Evolutionary conservation across 2,797 vertebrate species (phyloP).

Genomic region (Pitangus sulphuratus): DNA sequence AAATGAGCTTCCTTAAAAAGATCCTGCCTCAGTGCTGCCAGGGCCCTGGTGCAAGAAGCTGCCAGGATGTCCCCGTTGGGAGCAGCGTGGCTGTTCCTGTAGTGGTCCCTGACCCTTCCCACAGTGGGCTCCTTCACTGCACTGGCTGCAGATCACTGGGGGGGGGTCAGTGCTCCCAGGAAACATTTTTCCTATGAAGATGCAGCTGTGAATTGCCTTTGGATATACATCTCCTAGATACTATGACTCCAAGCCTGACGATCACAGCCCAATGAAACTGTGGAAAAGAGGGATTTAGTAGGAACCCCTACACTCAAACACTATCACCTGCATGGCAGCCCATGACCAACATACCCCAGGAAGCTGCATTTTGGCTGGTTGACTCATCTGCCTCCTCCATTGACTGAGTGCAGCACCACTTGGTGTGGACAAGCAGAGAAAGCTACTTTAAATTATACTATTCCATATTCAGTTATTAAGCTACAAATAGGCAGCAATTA

Average conservation of each 20-base stretch:
- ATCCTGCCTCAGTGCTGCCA: not conserved
- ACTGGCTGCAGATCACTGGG: not conserved
- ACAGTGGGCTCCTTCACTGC: not conserved
- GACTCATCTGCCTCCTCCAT: not conserved
- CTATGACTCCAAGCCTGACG: rapidly evolving
- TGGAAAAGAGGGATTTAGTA: not conserved
- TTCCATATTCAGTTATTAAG: not conserved
- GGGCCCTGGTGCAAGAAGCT: not conserved
- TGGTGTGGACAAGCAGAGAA: not conserved
- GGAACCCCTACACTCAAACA: not conserved
- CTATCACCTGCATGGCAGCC: not conserved
- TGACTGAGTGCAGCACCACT: not conserved
- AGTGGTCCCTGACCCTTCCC: not conserved
- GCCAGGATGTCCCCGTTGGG: not conserved
- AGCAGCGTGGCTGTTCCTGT: not conserved
- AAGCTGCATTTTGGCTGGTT: not conserved
- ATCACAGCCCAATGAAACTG: not conserved
- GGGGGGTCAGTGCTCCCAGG: not conserved
- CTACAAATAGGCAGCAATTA: not conserved
- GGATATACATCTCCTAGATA: not conserved
- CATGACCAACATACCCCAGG: not conserved
- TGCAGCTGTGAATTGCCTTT: not conserved
- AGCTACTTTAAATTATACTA: not conserved
- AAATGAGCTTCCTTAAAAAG: constrained; percentile 4
- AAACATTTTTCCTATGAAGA: not conserved